Base-by-base conservation (phyloP, 2,113 vertebrate species). In the Pachypanchax playfairii region DNA sequence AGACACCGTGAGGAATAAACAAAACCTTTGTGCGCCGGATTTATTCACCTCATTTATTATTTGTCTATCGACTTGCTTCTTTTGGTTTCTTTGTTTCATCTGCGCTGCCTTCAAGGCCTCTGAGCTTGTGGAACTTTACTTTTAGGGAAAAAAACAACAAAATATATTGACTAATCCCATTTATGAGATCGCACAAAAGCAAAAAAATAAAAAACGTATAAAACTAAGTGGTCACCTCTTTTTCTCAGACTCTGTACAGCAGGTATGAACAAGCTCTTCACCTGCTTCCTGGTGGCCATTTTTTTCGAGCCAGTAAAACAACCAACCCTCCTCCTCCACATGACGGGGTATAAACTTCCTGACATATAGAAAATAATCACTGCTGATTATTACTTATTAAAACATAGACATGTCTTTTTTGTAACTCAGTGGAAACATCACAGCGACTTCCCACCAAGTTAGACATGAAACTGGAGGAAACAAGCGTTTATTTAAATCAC, bases 361-460 rank as follows among this genome's bases (percentile, higher is more conserved):
- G n/a, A n/a, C n/a, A n/a, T n/a, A n/a, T n/a, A n/a, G n/a, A n/a
- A n/a, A n/a, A n/a, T 83, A 80, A 88, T 87, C 74, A 70, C 61
- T 47, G 42, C 46, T 88, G 73, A 84, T 87, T 80, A 73, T 82
- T 82, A 90, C 85, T 79, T 83, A 86, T 79, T 87, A 75, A 82
- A 84, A 33, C 12, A 10, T 33, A 1, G 7, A 9, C 8, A 33
- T 10, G 12, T 2, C 3, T 10, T 2, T 8, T 5, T 29, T 29
- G 4, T 29, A 8, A 29, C 8, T 33, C 8, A 3, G 2, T 33
- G 2, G 54, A 67, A 76, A 83, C 62, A 77, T 29, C 31, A 51
- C 26, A 75, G 65, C 73, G 21, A 52, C 71, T 74, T 75, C 15
- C 63, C 62, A 58, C 62, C 70, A 57, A 43, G 42, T 66, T n/a